Evolutionary conservation across 2,888 invertebrate genomes (phyloP).

Genomic region (Atethmia centrago): DNA sequence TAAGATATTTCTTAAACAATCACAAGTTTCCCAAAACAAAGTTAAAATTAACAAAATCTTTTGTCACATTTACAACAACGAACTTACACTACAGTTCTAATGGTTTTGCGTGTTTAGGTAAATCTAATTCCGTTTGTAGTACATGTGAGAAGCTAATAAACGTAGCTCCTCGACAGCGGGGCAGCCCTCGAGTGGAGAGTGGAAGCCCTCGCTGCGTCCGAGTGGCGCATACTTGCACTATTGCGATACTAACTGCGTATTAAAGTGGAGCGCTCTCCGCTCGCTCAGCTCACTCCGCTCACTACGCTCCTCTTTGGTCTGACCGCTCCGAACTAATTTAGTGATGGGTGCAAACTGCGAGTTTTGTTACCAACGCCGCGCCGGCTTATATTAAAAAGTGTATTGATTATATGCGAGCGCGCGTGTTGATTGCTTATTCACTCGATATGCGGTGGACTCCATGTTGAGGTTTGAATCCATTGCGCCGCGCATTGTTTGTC

Average conservation of each 20-base stretch:
- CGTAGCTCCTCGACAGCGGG: neutral
- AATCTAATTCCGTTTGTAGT: constrained; percentile 22
- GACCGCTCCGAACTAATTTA: constrained; percentile 38
- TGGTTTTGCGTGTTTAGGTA: constrained; percentile 9
- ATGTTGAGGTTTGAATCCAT: constrained; percentile 1
- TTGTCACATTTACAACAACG: neutral
- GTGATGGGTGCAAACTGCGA: constrained; percentile 27
- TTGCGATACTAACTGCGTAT: constrained; percentile 51
- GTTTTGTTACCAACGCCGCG: constrained; percentile 29
- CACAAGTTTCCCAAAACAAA: neutral
- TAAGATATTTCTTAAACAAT: neutral
- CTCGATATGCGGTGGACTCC: constrained; percentile 17
- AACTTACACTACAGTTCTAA: neutral
- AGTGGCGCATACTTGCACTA: constrained; percentile 48
- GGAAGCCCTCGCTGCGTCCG: constrained; percentile 28
- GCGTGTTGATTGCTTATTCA: constrained; percentile 49
- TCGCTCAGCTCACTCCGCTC: constrained; percentile 1
- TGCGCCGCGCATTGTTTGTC: constrained; percentile 3
- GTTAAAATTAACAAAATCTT: neutral
- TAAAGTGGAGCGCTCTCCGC: constrained; percentile 16
- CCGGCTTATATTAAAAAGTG: constrained; percentile 41
- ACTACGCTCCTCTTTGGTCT: constrained; percentile 10
- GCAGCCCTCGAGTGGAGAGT: constrained; percentile 46
- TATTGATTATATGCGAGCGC: constrained; percentile 41
- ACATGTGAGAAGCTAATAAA: constrained; percentile 25